Evolutionary conservation across 2,797 vertebrate genomes (phyloP), one percentile per base, ranked within the genome.

Genomic region (Lithobates sylvaticus): DNA sequence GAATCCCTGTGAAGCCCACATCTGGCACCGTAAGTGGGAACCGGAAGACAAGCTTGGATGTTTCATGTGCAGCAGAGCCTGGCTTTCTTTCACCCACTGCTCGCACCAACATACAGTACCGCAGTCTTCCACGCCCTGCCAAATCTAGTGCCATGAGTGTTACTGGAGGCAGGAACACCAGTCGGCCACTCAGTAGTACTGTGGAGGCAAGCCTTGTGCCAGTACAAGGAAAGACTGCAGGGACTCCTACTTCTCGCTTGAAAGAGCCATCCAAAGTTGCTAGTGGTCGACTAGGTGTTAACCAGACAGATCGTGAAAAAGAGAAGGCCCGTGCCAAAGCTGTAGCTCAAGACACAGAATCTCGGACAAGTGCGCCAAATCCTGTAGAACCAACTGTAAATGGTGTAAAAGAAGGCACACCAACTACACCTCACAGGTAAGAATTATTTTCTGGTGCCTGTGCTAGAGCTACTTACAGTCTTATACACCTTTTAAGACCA

Each of bases 261-360:
- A 99, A 98, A 89, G 98, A 99, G 72, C 97, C 97, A 0, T 91
- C 93, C 81, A 96, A 96, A 64, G 93, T 95, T 0, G 90, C 96
- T 0, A 16, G 92, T 0, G 94, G 95, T 26, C 87, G 93, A 16
- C 96, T 96, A 16, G 97, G 97, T 0, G 97, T 99, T 87, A 99
- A 99, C 92, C 98, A 98, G 91, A 99, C 98, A 0, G 98, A 99
- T 87, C 92, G 97, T 2, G 97, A 99, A 90, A 99, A 99, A 89
- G 98, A 99, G 91, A 95, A 97, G 86, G 97, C 97, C 89, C 98
- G 97, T 90, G 97, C 97, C 81, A 99, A 99, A 90, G 96, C 97
- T 0, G 97, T 96, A 72, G 96, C 94, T 0, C 94, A 97, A 21
- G 97, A 98, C 90, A 94, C 97, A 0, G 97, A 99, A 86, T 95